Evolutionary conservation across 1,140 invertebrate species (phyloP).

Genomic region (Drosophila nannoptera): DNA sequence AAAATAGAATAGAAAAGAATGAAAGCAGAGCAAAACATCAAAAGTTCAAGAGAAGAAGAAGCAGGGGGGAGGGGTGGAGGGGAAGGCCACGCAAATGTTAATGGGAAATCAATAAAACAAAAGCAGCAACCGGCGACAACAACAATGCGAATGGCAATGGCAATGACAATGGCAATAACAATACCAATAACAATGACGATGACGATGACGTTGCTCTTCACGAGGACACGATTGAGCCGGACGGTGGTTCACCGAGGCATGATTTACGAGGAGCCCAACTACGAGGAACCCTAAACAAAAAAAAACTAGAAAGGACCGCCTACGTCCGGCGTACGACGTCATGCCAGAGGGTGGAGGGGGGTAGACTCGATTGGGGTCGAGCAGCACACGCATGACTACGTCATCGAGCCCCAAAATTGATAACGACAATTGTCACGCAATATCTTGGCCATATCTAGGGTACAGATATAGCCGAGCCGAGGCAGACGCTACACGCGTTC

Average conservation of each 20-base stretch:
- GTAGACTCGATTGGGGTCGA: neutral
- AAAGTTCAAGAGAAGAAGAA: conserved; percentile 45
- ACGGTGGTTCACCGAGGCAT: conserved; percentile 7
- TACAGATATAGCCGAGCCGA: conserved; percentile 4
- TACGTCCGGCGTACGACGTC: too few relatives aligned
- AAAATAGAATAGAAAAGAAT: conserved; percentile 2
- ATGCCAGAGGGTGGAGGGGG: too few relatives aligned
- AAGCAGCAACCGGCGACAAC: too few relatives aligned
- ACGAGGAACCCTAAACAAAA: conserved; percentile 1
- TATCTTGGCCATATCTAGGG: conserved; percentile 10
- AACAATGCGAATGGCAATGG: too few relatives aligned
- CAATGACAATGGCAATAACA: too few relatives aligned
- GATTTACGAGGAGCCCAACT: conserved; percentile 17
- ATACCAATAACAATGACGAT: conserved; percentile 4
- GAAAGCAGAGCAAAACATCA: neutral
- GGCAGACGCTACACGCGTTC: too few relatives aligned
- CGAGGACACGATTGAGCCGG: conserved; percentile 1
- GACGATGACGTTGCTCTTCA: neutral
- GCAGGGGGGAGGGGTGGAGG: too few relatives aligned
- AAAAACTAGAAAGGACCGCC: too few relatives aligned
- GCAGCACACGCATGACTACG: neutral
- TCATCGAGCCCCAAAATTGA: conserved; percentile 9
- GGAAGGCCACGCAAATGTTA: conserved; percentile 64
- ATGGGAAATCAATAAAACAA: conserved; percentile 66
- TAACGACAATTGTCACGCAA: conserved; percentile 15